Evolutionary conservation across 2,888 invertebrate genomes (phyloP).

Genomic region (Pachydiplax longipennis): DNA sequence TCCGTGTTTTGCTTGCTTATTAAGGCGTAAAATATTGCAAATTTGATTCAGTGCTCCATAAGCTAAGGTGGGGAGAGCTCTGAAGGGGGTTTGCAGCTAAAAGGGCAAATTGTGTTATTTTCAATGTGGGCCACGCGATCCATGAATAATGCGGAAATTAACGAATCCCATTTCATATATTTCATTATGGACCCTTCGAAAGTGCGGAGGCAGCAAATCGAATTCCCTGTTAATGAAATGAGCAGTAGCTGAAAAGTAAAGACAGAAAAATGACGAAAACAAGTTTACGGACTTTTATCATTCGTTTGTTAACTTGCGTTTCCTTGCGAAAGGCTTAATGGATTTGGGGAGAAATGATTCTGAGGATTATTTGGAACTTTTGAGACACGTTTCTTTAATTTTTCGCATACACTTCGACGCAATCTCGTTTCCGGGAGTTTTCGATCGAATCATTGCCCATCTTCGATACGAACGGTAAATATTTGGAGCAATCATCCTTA

Average conservation of each 20-base stretch:
- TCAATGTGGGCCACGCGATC: conserved; percentile 35
- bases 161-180: conserved; percentile 42
- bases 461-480: too few species aligned
- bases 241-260: neutral
- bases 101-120: conserved; percentile 29
- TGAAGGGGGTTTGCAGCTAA: neutral
- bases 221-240: conserved; percentile 9
- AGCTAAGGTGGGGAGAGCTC: neutral
- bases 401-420: too few species aligned
- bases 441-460: too few species aligned
- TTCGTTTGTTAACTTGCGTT: neutral
- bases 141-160: conserved; percentile 38
- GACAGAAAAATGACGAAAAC: neutral
- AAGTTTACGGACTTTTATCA: neutral
- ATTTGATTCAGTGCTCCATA: conserved; percentile 41
- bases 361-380: too few species aligned
- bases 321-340: neutral
- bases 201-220: neutral
- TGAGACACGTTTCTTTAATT: too few species aligned
- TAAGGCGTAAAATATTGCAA: conserved; percentile 40
- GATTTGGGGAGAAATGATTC: neutral
- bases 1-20: conserved; percentile 43
- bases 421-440: too few species aligned
- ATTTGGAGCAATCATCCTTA: too few species aligned
- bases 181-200: conserved; percentile 17